Base-by-base conservation (phyloP, 2,888 invertebrate species). In the Chymomyza caudatula region DNA sequence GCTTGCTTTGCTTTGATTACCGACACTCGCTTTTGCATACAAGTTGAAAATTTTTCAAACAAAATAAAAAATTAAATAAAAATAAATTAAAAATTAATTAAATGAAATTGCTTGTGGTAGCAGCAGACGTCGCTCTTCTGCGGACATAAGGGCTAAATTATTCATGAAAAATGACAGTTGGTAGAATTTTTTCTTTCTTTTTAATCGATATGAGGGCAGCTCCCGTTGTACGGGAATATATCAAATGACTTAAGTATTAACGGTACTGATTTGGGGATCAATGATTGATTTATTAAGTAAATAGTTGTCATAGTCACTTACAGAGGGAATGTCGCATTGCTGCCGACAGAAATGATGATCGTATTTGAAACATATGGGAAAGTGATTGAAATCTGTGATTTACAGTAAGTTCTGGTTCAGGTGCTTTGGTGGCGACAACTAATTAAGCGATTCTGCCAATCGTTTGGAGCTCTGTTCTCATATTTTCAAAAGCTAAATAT, bases 61-160 rank as follows among this genome's bases (percentile, higher is more conserved):
- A 55, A 61, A 62, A 65, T 49, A n/a, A 52, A 68, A 74, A 74
- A 78, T 78, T 85, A 69, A 85, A 78, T 76, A 74, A 65, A 82
- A 85, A 76, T 74, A 69, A 85, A 82, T 81, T 78, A 82, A 82
- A 85, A 85, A 85, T 79, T 82, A 79, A 79, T 79, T 79, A 82
- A 85, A 65, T 71, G 69, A 79, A 85, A 74, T 78, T 76, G 76
- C 61, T 71, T 37, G 29, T 11, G 29, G 29, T 37, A 37, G 29
- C 29, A 37, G 69, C 66, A 65, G 71, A n/a, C 61, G 56, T 64
- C 66, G 29, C 74, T 58, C 54, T 55, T 65, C 52, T 42, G 15
- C 15, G 52, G 17, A 69, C 56, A 81, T 74, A 67, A 67, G 80
- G 78, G 77, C 74, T 64, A 78, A 74, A 69, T 63, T 71, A 67